A percentile compares a stretch with the other conserved stretches of the same genome.
phyloP scores from a whole-genome alignment of 2,888 invertebrate species.

The Drosophila borealis region DNA sequence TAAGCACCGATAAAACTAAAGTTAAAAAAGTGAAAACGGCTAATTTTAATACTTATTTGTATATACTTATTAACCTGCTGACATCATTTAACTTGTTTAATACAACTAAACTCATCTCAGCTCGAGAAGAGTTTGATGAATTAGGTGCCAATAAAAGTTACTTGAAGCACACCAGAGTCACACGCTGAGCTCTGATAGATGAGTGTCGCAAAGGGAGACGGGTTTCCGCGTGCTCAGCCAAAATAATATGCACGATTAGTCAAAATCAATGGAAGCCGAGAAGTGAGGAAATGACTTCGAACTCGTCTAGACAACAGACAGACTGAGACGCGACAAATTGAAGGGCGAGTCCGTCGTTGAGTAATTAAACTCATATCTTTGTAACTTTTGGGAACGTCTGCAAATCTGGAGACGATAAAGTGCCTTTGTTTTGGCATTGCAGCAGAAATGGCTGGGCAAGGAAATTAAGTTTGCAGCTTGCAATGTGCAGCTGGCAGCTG shows the following conservation, averaged over 20 bases:
- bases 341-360: constrained; percentile 15
- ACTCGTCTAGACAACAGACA: constrained; percentile 40
- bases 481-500: constrained; percentile 32
- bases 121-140: constrained; percentile 6
- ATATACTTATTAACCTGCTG: too few species aligned
- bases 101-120: constrained; percentile 7
- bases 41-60: too few species aligned
- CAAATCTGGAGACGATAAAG: constrained; percentile 32
- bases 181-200: not conserved
- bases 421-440: constrained; percentile 26
- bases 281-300: constrained; percentile 7
- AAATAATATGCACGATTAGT: constrained; percentile 8
- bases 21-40: too few species aligned
- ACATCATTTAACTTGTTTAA: not conserved
- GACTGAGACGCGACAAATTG: constrained; percentile 24
- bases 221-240: constrained; percentile 24
- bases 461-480: constrained; percentile 17
- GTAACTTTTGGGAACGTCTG: constrained; percentile 17
- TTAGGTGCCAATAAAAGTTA: constrained; percentile 12
- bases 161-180: not conserved
- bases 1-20: too few species aligned
- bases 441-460: constrained; percentile 1
- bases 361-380: constrained; percentile 31
- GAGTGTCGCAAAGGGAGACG: constrained; percentile 1
- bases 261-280: not conserved